phyloP scores from a whole-genome alignment of 2,888 invertebrate species.

The Ochropleura leucogaster region DNA sequence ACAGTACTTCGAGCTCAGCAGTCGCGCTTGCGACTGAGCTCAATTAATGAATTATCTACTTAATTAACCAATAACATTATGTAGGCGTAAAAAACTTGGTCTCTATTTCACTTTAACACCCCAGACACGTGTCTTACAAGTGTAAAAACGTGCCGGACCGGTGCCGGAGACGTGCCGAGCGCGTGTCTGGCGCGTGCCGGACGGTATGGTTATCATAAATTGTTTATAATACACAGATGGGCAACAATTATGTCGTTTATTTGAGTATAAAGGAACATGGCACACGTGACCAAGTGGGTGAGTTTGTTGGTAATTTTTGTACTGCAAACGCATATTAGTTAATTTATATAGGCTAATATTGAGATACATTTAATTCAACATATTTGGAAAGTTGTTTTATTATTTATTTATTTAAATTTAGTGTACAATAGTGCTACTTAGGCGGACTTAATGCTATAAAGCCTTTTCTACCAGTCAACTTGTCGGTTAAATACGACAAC shows the following conservation, averaged over 20 bases:
- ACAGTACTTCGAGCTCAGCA: no score
- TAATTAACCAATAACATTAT: not conserved
- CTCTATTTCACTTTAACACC: conserved; percentile 22
- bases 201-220: conserved; percentile 52
- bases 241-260: conserved; percentile 52
- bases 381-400: not conserved
- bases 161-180: conserved; percentile 48
- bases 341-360: not conserved
- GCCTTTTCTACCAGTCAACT: no score
- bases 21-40: no score
- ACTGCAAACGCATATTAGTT: not conserved
- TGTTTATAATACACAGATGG: conserved; percentile 67
- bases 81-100: not conserved
- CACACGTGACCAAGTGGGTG: conserved; percentile 8
- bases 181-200: conserved; percentile 30
- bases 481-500: no score
- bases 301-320: not conserved
- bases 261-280: conserved; percentile 12
- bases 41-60: not conserved
- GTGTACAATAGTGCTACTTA: no score
- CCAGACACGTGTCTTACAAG: conserved; percentile 57
- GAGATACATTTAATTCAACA: not conserved
- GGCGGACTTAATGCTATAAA: no score
- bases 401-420: no score
- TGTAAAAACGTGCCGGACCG: conserved; percentile 65